A percentile compares a stretch with the other conserved stretches of the same genome.
Evolutionary conservation across 2,888 invertebrate genomes (phyloP).

Genomic region (Sepioteuthis lessoniana): DNA sequence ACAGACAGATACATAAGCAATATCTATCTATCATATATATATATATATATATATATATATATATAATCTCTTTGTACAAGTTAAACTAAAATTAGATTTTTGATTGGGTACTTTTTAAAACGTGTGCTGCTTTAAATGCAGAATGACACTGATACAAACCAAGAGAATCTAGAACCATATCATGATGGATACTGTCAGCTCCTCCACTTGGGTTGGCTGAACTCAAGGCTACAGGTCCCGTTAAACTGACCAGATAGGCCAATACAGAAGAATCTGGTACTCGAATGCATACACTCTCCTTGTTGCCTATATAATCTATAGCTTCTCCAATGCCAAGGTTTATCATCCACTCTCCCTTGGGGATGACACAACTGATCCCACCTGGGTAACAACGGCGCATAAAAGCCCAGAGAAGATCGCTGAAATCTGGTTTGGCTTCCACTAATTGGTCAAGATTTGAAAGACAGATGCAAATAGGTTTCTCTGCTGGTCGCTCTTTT

Average conservation of each 20-base stretch:
- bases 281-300: conserved; percentile 61
- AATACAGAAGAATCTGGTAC: conserved; percentile 62
- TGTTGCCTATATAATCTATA: conserved; percentile 57
- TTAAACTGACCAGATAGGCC: conserved; percentile 59
- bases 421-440: conserved; percentile 58
- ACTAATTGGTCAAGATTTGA: conserved; percentile 61
- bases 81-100: no score
- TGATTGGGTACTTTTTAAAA: no score
- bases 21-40: no score
- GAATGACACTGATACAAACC: conserved; percentile 53
- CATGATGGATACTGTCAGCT: conserved; percentile 62
- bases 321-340: conserved; percentile 57
- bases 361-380: conserved; percentile 63
- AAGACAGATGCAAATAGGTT: conserved; percentile 65
- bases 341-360: conserved; percentile 59
- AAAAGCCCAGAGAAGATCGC: conserved; percentile 60
- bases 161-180: conserved; percentile 59
- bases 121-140: neutral
- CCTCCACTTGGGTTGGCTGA: conserved; percentile 64
- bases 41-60: no score
- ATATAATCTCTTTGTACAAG: no score
- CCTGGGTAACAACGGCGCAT: conserved; percentile 63
- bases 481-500: conserved; percentile 62
- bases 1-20: no score
- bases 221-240: conserved; percentile 62